Base-by-base conservation (phyloP, 2,113 vertebrate species). In the Procavia capensis region DNA sequence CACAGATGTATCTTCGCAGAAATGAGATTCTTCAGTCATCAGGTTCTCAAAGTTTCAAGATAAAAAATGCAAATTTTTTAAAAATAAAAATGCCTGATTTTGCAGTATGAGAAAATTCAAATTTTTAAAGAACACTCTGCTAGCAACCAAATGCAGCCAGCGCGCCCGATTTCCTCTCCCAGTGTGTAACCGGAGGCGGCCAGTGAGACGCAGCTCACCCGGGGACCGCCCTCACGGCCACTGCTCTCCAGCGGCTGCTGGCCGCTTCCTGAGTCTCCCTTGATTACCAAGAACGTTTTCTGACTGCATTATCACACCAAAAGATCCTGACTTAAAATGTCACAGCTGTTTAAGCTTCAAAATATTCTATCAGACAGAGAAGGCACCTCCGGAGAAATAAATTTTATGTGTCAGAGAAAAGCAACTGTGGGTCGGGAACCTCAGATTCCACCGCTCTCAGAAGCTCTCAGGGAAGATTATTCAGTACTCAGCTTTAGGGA, bases 201-300 rank as follows among this genome's bases (percentile, higher is more conserved):
- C 90, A 83, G 88, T 24, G 39, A 93, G 66, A 92, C 86, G 80
- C 34, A 29, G 57, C n/a, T 61, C 66, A 92, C 36, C 47, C 70
- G 50, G 85, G 7, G 74, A 68, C 50, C 34, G 6, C 50, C 36
- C 88, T 72, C 39, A 78, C 43, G 19, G 16, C 63, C 31, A 59
- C 17, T 8, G 45, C 41, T 39, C 75, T 72, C 25, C 57, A 76
- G 19, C 57, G 72, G 19, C 45, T 57, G n/a, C 11, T 43, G 39
- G 61, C 39, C 10, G 88, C 88, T 95, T 92, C 79, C 54, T 70
- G 25, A 29, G 47, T 84, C 82, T 92, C 64, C 9, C 24, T 85
- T 88, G 63, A 70, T 66, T 76, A 92, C 31, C 64, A 93, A 90
- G 39, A 76, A 80, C 47, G 84, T 85, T 85, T 70, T 76, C 54